Evolutionary conservation across 2,888 invertebrate species (phyloP), one percentile per base, ranked within the genome.

Genomic region (Cantharis rustica): DNA sequence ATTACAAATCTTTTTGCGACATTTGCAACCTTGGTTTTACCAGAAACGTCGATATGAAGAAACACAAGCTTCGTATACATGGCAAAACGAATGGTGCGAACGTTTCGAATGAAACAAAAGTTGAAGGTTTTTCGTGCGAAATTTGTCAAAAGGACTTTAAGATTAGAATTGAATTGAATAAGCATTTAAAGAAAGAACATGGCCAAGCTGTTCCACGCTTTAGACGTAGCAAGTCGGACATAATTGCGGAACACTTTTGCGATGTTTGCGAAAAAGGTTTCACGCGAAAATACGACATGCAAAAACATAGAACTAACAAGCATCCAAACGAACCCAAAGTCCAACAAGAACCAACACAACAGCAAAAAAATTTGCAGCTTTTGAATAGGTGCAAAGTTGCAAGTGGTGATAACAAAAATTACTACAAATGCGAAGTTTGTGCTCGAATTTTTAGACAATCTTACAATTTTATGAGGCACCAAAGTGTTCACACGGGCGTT

Each of bases 381-480:
- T 75, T 87, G 13, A 81, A 84, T 16, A 83, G 81, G 27, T 86
- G 86, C 27, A 84, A 82, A 75, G 77, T 85, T 11, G 75, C 81
- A 9, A 79, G 80, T 11, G 80, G 82, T 3, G 84, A 85, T 17
- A 85, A 84, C n/a, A 82, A 81, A 31, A 76, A 81, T 10, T 85
- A 84, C 68, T 88, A 85, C 77, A 83, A 86, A 77, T 91, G 91
- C 79, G 85, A 86, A 31, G 79, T 84, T 11, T 91, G 91, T 82
- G 78, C 84, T n/a, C 88, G 88, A 75, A 72, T 82, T 4, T 86
- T 88, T 73, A 80, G 80, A 31, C 83, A 84, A 68, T 80, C 84
- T 0, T 86, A 84, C 71, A 84, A 83, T 76, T 89, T 91, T 85
- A 80, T 87, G 64, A 87, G 91, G 0, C 92, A 91, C 82, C 83